phyloP scores from a whole-genome alignment of 2,797 vertebrate species.

The Alcedo quadribrachys region DNA sequence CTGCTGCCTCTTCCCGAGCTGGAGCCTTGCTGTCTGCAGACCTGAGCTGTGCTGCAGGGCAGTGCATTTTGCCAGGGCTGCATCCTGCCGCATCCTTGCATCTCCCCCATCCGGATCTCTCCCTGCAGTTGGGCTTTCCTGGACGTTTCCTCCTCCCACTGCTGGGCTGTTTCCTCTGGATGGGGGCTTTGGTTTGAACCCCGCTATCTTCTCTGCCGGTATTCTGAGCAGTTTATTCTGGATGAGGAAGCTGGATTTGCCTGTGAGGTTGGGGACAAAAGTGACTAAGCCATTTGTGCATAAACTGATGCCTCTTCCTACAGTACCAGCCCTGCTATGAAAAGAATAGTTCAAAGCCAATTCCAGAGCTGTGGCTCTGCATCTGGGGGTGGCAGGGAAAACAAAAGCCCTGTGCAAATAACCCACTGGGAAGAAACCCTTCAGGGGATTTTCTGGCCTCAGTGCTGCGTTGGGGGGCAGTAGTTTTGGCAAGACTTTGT shows the following conservation, averaged over 20 bases:
- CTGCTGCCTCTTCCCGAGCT: neutral
- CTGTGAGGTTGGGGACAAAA: neutral
- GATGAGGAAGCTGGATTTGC: neutral
- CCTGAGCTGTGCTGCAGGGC: neutral
- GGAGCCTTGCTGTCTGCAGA: neutral
- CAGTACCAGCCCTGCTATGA: accelerated
- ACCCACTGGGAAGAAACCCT: neutral
- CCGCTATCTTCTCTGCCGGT: accelerated
- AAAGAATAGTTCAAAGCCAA: neutral
- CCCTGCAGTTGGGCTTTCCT: neutral
- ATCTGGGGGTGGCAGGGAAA: neutral
- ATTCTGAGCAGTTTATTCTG: neutral
- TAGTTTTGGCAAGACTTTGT: neutral
- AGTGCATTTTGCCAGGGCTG: neutral
- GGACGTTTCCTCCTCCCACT: neutral
- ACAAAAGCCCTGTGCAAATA: neutral
- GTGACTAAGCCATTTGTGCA: neutral
- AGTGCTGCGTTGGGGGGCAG: accelerated
- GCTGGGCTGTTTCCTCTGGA: neutral
- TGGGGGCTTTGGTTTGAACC: neutral
- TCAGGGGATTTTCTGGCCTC: neutral
- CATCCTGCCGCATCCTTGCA: slow-evolving; percentile 22
- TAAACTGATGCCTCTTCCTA: neutral
- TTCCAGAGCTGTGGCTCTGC: neutral
- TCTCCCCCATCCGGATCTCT: slow-evolving; percentile 40